Percentiles rank a stretch among this genome's conserved stretches.
These are phyloP conservation scores for Clanis bilineata DNA, from an alignment of 2,888 invertebrate species.

Conservation along the genomic window DNA sequence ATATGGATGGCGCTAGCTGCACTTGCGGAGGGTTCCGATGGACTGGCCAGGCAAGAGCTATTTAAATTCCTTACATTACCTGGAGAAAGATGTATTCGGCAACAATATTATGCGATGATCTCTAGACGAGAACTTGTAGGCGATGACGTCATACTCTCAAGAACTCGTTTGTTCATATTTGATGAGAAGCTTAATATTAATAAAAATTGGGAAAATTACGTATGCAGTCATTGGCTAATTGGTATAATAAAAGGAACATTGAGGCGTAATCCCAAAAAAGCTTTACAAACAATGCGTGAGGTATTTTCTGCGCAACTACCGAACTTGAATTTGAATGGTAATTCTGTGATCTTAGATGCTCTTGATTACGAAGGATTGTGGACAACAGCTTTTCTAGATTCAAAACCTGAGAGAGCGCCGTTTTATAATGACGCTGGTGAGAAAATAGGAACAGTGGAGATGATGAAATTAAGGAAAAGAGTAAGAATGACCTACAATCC, in stretches of 20 bases:
- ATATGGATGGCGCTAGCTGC: conserved; percentile 14
- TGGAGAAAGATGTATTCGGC: conserved; percentile 9
- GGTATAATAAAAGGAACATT: conserved; percentile 4
- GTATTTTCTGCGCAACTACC: conserved; percentile 1
- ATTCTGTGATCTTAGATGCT: conserved; percentile 14
- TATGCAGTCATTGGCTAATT: not conserved
- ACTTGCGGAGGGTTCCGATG: conserved; percentile 13
- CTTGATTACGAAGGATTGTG: not conserved
- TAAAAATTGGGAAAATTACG: conserved; percentile 10
- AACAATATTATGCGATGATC: conserved; percentile 7
- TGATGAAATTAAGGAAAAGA: conserved; percentile 9
- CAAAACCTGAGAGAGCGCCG: not conserved
- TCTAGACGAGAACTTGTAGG: conserved; percentile 10
- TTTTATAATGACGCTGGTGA: conserved; percentile 14
- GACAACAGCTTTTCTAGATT: not conserved
- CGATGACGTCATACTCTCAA: conserved; percentile 2
- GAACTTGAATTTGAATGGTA: conserved; percentile 12
- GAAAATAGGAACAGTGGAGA: conserved; percentile 10
- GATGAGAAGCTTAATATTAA: conserved; percentile 13
- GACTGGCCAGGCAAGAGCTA: conserved; percentile 10
- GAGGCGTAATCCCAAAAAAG: not conserved
- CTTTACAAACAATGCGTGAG: not conserved
- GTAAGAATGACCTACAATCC: conserved; percentile 6
- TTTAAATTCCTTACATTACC: conserved; percentile 13
- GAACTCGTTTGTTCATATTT: conserved; percentile 12